Evolutionary conservation across 2,113 vertebrate genomes (phyloP), one percentile per base, ranked within the genome.

Genomic region (Hipposideros armiger): DNA sequence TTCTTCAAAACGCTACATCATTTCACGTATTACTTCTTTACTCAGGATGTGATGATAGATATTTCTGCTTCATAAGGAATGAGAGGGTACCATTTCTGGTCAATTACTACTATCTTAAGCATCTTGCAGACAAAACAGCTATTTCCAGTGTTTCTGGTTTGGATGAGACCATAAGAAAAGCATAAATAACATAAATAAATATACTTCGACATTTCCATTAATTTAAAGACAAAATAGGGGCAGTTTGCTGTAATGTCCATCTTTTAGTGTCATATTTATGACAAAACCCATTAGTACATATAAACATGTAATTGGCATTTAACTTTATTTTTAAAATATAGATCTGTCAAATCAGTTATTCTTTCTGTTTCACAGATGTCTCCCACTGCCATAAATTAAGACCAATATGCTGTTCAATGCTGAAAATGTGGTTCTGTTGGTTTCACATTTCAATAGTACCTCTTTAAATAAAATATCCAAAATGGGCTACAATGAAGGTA

Each of bases 281-380:
- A 70, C 42, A 24, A 45, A 90, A 9, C 4, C 6, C 0, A 4
- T n/a, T 45, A 83, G 17, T 58, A 8, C 19, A 69, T 22, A 76
- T 3, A 72, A 42, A 80, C 32, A 7, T 40, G 76, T 45, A 67
- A 72, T 20, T 89, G 42, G 5, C 73, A 32, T 66, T 76, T 80
- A 64, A 28, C 32, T 74, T 87, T 91, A 66, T 70, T 84, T 86
- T 54, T 56, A 74, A 91, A 88, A 73, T 73, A 90, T 22, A 62
- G 8, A 58, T 81, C 30, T 56, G 26, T 60, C 2, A 77, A 66
- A 5, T 92, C 1, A 56, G 72, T 76, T 78, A 58, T 91, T 80
- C 7, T 69, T 74, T 76, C 10, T 67, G 8, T 54, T 87, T 77
- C 66, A 52, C 7, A 90, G 15, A 20, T 84, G 0, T 83, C 16